Conservation (phyloP, 2,113 vertebrate species). For the Carlito syrichta region DNA sequence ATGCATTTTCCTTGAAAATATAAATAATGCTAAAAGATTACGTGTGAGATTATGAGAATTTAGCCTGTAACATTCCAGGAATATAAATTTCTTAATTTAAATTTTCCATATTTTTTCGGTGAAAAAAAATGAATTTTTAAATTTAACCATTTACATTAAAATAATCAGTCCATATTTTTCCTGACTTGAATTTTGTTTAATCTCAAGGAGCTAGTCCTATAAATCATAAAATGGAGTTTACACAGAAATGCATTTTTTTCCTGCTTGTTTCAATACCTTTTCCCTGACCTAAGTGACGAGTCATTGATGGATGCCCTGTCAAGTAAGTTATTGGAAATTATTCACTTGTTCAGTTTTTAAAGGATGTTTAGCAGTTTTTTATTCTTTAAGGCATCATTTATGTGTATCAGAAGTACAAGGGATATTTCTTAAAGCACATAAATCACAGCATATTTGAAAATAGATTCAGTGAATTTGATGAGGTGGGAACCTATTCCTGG, state of each 20-base stretch:
- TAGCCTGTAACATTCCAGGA: conserved; percentile 29
- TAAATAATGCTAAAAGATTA: conserved; percentile 56
- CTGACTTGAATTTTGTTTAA: conserved; percentile 35
- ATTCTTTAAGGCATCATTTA: conserved; percentile 45
- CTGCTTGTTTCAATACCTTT: background rate
- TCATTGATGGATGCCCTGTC: conserved; percentile 44
- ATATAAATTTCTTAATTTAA: conserved; percentile 58
- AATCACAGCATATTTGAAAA: conserved; percentile 48
- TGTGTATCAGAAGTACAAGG: conserved; percentile 8
- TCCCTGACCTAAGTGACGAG: conserved; percentile 19
- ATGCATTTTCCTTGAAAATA: conserved; percentile 47
- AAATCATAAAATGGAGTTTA: background rate
- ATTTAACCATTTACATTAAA: conserved; percentile 35
- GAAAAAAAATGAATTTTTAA: conserved; percentile 39
- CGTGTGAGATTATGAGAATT: conserved; percentile 39
- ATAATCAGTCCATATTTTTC: conserved; percentile 33
- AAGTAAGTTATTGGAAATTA: conserved; percentile 47
- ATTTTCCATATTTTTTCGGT: conserved; percentile 50
- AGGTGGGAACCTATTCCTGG: background rate
- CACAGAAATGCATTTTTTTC: background rate
- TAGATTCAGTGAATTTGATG: background rate
- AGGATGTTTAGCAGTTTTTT: conserved; percentile 48
- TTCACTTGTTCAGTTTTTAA: conserved; percentile 54
- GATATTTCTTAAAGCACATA: conserved; percentile 59
- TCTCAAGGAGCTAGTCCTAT: background rate